Conservation (phyloP, 2,888 invertebrate species). For the Tetragonisca angustula region DNA sequence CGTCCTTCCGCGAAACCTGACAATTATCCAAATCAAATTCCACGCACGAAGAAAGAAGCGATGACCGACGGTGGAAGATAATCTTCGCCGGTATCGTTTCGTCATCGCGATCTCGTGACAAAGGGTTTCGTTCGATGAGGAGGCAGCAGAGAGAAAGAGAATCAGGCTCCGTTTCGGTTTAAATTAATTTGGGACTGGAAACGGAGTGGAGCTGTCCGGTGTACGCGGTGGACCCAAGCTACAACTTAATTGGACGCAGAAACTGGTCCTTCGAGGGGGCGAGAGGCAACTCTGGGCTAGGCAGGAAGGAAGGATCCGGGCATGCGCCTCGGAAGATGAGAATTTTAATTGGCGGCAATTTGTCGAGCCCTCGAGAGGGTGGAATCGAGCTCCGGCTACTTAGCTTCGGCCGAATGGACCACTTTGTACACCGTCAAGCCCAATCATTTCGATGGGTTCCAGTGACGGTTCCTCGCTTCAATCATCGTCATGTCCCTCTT, state of each 20-base stretch:
- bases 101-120: slow-evolving; percentile 59
- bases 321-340: slow-evolving; percentile 68
- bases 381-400: slow-evolving; percentile 50
- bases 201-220: slow-evolving; percentile 52
- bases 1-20: no score
- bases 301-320: slow-evolving; percentile 46
- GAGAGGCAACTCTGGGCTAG: slow-evolving; percentile 13
- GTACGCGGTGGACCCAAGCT: slow-evolving; percentile 63
- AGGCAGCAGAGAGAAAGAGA: slow-evolving; percentile 8
- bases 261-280: slow-evolving; percentile 75
- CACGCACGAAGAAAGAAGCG: no score
- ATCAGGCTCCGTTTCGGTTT: slow-evolving; percentile 32
- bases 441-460: slow-evolving; percentile 36
- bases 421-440: slow-evolving; percentile 58
- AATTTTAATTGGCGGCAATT: slow-evolving; percentile 80
- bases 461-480: not conserved
- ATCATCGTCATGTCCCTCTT: not conserved
- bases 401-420: slow-evolving; percentile 56
- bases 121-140: slow-evolving; percentile 42
- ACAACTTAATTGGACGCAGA: slow-evolving; percentile 82
- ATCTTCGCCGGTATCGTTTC: slow-evolving; percentile 39
- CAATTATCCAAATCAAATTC: no score
- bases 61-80: not conserved
- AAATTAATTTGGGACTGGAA: slow-evolving; percentile 63
- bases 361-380: slow-evolving; percentile 66